phyloP scores from a whole-genome alignment of 2,797 vertebrate genomes.

The Notolepis coatsorum region DNA sequence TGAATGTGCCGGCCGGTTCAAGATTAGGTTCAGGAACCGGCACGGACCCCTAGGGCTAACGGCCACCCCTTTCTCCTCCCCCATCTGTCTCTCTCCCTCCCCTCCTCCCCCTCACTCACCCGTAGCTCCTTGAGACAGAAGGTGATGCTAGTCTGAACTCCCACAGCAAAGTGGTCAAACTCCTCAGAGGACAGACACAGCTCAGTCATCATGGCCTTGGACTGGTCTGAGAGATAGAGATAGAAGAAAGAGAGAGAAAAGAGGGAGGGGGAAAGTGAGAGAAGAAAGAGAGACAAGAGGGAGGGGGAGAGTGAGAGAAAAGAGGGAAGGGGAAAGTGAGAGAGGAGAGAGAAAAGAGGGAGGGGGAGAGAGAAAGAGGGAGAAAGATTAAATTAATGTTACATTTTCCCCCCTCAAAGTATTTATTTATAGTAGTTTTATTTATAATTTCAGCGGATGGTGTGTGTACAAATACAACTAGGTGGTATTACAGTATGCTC shows the following conservation, averaged over 20 bases:
- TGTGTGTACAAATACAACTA: too few species aligned
- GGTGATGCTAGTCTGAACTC: conserved; percentile 83
- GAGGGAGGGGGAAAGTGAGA: background rate
- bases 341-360: background rate
- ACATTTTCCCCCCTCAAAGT: too few species aligned
- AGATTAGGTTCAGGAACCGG: too few species aligned
- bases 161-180: conserved; percentile 85
- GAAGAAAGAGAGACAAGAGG: background rate
- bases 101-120: conserved; percentile 75
- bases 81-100: background rate
- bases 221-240: conserved; percentile 61
- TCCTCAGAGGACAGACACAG: conserved; percentile 88
- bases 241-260: background rate
- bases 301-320: background rate
- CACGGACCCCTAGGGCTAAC: background rate
- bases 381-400: too few species aligned
- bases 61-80: background rate
- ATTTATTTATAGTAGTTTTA: too few species aligned
- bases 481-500: too few species aligned
- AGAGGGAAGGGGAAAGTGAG: background rate
- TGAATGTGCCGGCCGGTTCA: too few species aligned
- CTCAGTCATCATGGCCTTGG: conserved; percentile 90
- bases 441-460: too few species aligned
- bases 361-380: background rate
- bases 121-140: conserved; percentile 96